phyloP scores from a whole-genome alignment of 2,113 vertebrate species.

The Stictonetta naevosa region DNA sequence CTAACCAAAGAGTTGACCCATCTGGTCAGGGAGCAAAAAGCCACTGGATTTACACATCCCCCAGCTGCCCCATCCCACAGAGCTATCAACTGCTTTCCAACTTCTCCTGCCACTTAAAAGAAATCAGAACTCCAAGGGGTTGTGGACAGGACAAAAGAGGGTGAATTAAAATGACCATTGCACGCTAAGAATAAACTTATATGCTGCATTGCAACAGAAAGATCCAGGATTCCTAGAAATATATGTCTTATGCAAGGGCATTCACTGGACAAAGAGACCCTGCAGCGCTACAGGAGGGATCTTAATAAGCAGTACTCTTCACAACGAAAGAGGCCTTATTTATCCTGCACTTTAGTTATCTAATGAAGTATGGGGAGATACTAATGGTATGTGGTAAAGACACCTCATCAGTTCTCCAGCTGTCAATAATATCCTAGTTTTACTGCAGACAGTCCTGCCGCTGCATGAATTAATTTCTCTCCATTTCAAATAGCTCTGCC shows the following conservation, averaged over 20 bases:
- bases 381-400: slow-evolving; percentile 12
- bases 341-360: slow-evolving; percentile 25
- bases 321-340: neutral
- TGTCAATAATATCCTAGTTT: slow-evolving; percentile 25
- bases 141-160: neutral
- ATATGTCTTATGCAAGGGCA: neutral
- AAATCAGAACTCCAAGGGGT: neutral
- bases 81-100: neutral
- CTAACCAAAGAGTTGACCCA: neutral
- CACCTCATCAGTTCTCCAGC: slow-evolving; percentile 28
- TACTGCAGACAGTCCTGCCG: slow-evolving; percentile 31
- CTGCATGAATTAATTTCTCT: slow-evolving; percentile 6
- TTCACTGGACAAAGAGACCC: neutral
- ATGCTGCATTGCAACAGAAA: neutral
- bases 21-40: neutral
- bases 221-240: neutral
- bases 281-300: neutral
- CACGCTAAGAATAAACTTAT: neutral
- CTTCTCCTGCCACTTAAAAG: neutral
- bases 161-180: neutral
- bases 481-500: neutral
- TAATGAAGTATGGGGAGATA: slow-evolving; percentile 28
- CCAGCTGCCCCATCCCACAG: neutral
- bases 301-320: neutral
- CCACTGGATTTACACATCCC: neutral